phyloP scores from a whole-genome alignment of 1,140 invertebrate genomes.

The Zaprionus vittiger region DNA sequence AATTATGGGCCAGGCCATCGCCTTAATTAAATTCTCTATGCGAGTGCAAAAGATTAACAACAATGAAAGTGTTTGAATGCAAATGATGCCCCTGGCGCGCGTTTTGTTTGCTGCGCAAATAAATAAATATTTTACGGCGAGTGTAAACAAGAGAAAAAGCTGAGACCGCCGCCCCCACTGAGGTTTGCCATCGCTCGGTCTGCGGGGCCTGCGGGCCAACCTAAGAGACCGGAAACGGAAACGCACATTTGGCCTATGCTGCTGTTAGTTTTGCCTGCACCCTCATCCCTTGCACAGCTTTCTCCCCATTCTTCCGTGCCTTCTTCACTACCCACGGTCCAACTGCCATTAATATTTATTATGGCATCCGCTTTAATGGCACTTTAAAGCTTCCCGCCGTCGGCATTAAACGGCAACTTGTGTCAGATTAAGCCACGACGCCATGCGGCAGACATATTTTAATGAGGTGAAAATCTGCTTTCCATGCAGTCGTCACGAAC shows the following conservation, averaged over 20 bases:
- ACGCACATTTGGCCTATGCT: conserved; percentile 42
- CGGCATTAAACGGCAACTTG: conserved; percentile 62
- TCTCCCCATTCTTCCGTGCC: not conserved
- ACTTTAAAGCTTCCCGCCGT: conserved; percentile 59
- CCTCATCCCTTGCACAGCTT: too few species aligned
- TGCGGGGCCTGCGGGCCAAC: conserved; percentile 22
- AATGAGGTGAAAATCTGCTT: conserved; percentile 52
- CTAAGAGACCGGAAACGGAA: conserved; percentile 44
- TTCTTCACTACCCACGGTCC: not conserved
- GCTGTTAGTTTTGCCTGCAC: conserved; percentile 16
- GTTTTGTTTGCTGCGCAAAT: conserved; percentile 60
- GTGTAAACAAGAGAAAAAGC: conserved; percentile 33
- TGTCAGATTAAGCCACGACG: conserved; percentile 52
- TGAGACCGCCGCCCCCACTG: conserved; percentile 21
- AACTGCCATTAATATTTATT: conserved; percentile 75
- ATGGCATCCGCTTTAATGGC: conserved; percentile 58
- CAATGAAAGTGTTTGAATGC: conserved; percentile 76
- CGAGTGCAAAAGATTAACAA: conserved; percentile 67
- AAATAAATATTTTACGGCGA: conserved; percentile 68
- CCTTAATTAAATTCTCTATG: conserved; percentile 78
- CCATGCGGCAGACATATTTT: conserved; percentile 36
- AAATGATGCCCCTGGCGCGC: conserved; percentile 64
- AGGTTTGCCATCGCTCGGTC: conserved; percentile 24
- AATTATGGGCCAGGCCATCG: conserved; percentile 53
- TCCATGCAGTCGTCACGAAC: conserved; percentile 17